Evolutionary conservation across 2,797 vertebrate genomes (phyloP).

Genomic region (Oryzias dopingdopingensis): DNA sequence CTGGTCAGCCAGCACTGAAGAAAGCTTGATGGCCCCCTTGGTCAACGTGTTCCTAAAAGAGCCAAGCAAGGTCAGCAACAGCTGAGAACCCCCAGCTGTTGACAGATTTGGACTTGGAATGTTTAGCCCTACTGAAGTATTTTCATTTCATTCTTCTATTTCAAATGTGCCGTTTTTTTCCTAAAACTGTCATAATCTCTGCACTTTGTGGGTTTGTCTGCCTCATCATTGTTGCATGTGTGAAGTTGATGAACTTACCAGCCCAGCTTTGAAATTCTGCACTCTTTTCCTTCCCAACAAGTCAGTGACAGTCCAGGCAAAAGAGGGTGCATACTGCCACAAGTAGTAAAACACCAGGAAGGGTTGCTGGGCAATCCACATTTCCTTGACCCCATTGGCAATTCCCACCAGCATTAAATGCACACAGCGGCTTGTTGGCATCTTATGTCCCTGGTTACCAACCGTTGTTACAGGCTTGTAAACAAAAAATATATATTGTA

Average conservation of each 20-base stretch:
- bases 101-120: constrained; percentile 33
- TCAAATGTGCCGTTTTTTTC: constrained; percentile 3
- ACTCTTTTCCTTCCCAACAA: constrained; percentile 82
- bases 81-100: constrained; percentile 41
- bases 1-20: constrained; percentile 42
- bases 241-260: constrained; percentile 75
- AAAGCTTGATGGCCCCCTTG: constrained; percentile 41
- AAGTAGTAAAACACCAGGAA: constrained; percentile 81
- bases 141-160: constrained; percentile 26
- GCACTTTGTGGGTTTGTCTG: background rate
- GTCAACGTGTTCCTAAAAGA: constrained; percentile 34
- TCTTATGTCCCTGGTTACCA: constrained; percentile 85
- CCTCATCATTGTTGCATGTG: background rate
- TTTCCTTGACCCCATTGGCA: constrained; percentile 87
- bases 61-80: constrained; percentile 61
- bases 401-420: constrained; percentile 84
- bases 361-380: constrained; percentile 90
- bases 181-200: background rate
- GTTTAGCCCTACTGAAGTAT: constrained; percentile 35
- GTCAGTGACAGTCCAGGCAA: constrained; percentile 81
- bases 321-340: constrained; percentile 91
- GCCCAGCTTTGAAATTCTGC: constrained; percentile 87
- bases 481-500: constrained; percentile 2
- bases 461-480: constrained; percentile 65
- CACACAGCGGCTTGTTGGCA: constrained; percentile 86